Percentiles rank a stretch among this genome's conserved stretches.
These are phyloP conservation scores for Anableps anableps DNA, from an alignment of 2,797 vertebrate species.

Conservation along the genomic window DNA sequence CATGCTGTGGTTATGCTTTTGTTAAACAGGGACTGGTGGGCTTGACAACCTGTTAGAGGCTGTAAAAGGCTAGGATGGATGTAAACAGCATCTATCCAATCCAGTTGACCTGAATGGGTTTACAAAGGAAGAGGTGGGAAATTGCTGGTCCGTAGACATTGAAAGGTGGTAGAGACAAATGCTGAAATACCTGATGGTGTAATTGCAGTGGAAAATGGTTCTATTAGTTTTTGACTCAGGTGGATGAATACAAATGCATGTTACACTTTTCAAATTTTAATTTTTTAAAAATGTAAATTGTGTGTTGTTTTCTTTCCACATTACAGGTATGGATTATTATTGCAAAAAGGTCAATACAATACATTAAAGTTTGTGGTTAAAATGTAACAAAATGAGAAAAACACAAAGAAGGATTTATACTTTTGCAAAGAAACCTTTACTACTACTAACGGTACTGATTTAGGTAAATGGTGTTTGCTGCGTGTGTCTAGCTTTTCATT, in stretches of 20 bases:
- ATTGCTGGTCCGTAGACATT: too few species aligned
- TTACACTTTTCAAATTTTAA: not conserved
- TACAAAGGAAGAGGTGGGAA: not conserved
- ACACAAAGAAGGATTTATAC: not conserved
- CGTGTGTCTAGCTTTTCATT: conserved; percentile 70
- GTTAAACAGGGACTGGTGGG: not conserved
- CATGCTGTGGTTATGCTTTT: not conserved
- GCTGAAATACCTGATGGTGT: not conserved
- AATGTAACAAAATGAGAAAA: not conserved
- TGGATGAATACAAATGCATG: not conserved
- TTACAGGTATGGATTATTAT: not conserved
- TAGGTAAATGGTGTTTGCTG: conserved; percentile 55
- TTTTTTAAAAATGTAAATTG: not conserved
- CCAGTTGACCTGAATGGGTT: not conserved
- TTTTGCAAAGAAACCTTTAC: not conserved
- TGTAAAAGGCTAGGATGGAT: not conserved
- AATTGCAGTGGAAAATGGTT: not conserved
- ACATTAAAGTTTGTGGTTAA: not conserved
- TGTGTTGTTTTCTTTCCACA: not conserved
- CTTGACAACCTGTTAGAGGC: not conserved
- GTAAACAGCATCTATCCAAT: not conserved
- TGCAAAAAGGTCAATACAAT: not conserved
- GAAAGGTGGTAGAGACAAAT: not conserved
- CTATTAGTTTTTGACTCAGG: not conserved
- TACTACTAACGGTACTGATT: conserved; percentile 25